Base-by-base conservation (phyloP, 2,888 invertebrate species). In the Cephus rjabovi region DNA sequence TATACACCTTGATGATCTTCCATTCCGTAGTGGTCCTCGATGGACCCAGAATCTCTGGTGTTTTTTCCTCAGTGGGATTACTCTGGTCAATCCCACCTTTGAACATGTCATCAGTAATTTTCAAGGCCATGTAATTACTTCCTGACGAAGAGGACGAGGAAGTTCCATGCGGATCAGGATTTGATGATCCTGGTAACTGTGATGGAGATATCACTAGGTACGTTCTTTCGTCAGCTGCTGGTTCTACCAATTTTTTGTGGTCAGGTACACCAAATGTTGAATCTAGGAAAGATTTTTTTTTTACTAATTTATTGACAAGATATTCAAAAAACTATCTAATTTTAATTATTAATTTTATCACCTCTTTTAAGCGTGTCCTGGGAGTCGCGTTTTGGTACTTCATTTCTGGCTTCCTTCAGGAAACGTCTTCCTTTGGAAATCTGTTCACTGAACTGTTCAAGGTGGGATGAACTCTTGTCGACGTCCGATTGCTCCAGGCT, bases 71-170 rank as follows among this genome's bases (percentile, higher is more conserved):
- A 12, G 81, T 79, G 12, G 82, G 80, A 81, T 86, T 85, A 77
- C 83, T 85, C 80, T 88, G 89, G 76, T 87, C 88, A 37, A 82
- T 34, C 6, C 87, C 86, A 56, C 86, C 88, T 83, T 88, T 88
- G 81, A 88, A 88, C 84, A 88, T 82, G 80, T 89, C 88, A 80
- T 87, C 86, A 34, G 86, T 88, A 78, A 83, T 85, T 81, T 89
- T 88, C 75, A 89, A 83, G 2, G 87, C 86, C 31, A 83, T 78
- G 81, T 88, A 89, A 79, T 86, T 84, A 81, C 82, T 88, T 74
- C 81, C 81, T 33, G 87, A 82, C 74, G 77, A 77, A 33, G 68
- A 35, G 23, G 87, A 82, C 75, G 77, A 77, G 71, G 68, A 31
- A 12, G 56, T 15, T 30, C 15, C 23, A 33, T 30, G 4, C 4